Evolutionary conservation across 1,140 invertebrate genomes (phyloP).

Genomic region (Calephelis virginiensis): DNA sequence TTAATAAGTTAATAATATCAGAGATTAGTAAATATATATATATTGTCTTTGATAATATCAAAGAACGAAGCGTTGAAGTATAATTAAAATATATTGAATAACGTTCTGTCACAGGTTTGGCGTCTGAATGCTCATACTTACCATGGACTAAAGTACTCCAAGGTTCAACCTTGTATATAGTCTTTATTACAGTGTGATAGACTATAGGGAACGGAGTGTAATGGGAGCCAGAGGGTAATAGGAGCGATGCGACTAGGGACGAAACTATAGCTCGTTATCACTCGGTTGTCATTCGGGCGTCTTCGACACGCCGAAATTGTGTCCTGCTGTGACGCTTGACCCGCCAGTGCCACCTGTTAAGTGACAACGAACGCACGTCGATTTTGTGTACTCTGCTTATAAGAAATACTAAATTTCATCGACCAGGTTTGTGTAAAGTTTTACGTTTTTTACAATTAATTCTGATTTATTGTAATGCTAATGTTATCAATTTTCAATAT

Average conservation of each 20-base stretch:
- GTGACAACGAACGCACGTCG: constrained; percentile 20
- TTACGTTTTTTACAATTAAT: constrained; percentile 27
- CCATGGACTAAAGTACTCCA: too few species aligned
- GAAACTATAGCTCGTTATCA: constrained; percentile 28
- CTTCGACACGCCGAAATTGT: constrained; percentile 18
- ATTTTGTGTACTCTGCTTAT: constrained; percentile 15
- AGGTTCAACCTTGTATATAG: too few species aligned
- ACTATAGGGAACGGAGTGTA: too few species aligned
- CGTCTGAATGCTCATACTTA: too few species aligned
- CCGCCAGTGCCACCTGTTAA: constrained; percentile 22
- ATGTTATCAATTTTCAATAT: constrained; percentile 24
- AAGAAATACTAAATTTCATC: constrained; percentile 23
- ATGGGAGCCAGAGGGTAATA: constrained; percentile 19
- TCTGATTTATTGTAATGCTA: constrained; percentile 26
- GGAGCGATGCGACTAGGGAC: constrained; percentile 24
- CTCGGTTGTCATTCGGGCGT: constrained; percentile 25
- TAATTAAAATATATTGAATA: too few species aligned
- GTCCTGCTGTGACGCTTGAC: constrained; percentile 16
- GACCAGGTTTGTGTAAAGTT: constrained; percentile 25
- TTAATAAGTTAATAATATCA: too few species aligned
- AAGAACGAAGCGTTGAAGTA: too few species aligned
- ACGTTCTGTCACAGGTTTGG: too few species aligned
- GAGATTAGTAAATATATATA: too few species aligned
- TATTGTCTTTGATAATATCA: too few species aligned
- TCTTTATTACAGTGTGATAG: too few species aligned